phyloP scores from a whole-genome alignment of 2,797 vertebrate genomes.

The Melanotaenia pygmaea region DNA sequence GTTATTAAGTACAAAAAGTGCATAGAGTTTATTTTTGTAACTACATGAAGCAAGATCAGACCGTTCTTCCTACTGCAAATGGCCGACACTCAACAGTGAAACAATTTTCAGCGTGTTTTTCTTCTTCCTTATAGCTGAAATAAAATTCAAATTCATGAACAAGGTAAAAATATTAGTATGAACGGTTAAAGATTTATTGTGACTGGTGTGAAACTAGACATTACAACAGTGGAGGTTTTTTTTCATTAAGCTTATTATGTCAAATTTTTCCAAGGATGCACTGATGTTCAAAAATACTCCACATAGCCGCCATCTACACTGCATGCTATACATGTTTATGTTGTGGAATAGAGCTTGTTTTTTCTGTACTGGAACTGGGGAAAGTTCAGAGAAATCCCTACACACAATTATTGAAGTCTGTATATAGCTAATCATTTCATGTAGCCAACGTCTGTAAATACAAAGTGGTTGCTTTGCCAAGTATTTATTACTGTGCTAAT shows the following conservation, averaged over 20 bases:
- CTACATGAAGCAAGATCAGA: not conserved
- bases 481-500: constrained; percentile 15
- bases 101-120: not conserved
- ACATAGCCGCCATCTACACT: not conserved
- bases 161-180: not conserved
- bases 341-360: constrained; percentile 10
- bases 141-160: not conserved
- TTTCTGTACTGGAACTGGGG: constrained; percentile 22
- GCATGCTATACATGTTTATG: constrained; percentile 10
- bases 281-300: constrained; percentile 9
- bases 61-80: not conserved
- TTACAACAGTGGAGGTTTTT: not conserved
- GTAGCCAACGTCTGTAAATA: constrained; percentile 40
- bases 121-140: constrained; percentile 6
- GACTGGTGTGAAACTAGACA: not conserved
- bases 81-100: not conserved
- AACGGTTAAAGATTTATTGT: not conserved
- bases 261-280: constrained; percentile 14
- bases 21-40: not conserved
- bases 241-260: not conserved
- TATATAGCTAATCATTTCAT: constrained; percentile 29
- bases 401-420: constrained; percentile 12
- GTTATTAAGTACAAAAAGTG: not conserved
- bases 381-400: not conserved
- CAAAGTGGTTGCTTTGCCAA: constrained; percentile 22